Base-by-base conservation (phyloP, 2,113 vertebrate genomes). In the Vombatus ursinus region DNA sequence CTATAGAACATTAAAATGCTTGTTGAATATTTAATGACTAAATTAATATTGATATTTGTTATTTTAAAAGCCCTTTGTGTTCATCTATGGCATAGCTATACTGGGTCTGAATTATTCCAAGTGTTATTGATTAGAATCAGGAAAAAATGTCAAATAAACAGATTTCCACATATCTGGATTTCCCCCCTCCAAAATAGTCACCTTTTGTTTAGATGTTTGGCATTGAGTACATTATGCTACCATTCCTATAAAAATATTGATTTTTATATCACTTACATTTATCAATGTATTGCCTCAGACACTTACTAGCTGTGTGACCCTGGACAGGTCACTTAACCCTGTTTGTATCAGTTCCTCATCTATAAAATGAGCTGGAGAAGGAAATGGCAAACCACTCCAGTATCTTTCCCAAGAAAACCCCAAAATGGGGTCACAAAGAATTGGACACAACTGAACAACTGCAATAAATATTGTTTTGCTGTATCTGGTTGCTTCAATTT, bases 161-260 rank as follows among this genome's bases (percentile, higher is more conserved):
- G 84, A 95, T 94, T 94, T 96, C 68, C 37, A 90, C 61, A 47
- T 93, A 37, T 92, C 48, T 96, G 14, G 31, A 49, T 90, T 92
- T 95, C 52, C 93, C 93, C 28, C 8, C 93, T 93, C 28, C 28
- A 9, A 96, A 90, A 54, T 50, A 92, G 90, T 95, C 11, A 92
- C 14, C 16, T 89, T 92, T 3, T 50, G 61, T 12, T 90, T 52
- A 52, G 44, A 2, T 50, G 28, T 95, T 90, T 93, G 19, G 2
- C 16, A 93, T 91, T 53, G 48, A 57, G 19, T 52, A 31, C 53
- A 12, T 0, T 50, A 31, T 68, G 4, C 31, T 6, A 68, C 31
- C 31, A 37, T 68, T n/a, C 61, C 11, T n/a, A 8, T 68, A 68
- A 68, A 61, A n/a, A 68, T n/a, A 68, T 68, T 68, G 10, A 68